Conservation (phyloP, 2,888 invertebrate genomes). For the Pristionchus mayeri region DNA sequence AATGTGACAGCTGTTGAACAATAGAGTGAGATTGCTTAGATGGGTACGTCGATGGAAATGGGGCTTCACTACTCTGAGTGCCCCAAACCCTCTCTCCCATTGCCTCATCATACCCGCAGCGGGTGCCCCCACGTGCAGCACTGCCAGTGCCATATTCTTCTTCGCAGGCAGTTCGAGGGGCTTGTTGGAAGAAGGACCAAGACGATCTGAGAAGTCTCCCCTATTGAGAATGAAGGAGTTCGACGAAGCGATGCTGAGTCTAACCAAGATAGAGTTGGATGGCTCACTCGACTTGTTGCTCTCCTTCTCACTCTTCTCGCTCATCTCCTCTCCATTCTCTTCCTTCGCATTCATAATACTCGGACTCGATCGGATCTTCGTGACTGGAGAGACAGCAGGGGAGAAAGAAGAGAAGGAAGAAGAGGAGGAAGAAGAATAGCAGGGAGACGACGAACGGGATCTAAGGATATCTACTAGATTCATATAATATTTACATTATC, state of each 20-base stretch:
- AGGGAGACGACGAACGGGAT: neutral
- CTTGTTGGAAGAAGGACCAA: slow-evolving; percentile 45
- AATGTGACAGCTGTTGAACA: too few species aligned
- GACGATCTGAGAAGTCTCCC: slow-evolving; percentile 51
- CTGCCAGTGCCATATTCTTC: slow-evolving; percentile 79
- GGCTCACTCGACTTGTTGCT: neutral
- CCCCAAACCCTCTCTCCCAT: too few species aligned
- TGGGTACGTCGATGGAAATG: too few species aligned
- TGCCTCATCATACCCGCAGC: slow-evolving; percentile 88
- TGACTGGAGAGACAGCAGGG: neutral
- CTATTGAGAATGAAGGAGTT: too few species aligned
- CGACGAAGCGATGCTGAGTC: too few species aligned
- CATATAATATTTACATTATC: neutral
- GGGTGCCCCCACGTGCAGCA: slow-evolving; percentile 97
- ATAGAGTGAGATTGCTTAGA: too few species aligned
- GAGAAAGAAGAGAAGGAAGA: neutral
- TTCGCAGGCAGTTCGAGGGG: neutral
- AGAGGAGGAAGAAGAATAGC: neutral
- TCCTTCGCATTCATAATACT: neutral
- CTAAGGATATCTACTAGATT: neutral
- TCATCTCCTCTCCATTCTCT: neutral
- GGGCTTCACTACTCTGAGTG: too few species aligned
- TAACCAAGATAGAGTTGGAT: too few species aligned
- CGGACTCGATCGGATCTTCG: neutral
- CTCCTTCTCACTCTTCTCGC: neutral